Percentiles rank a stretch among this genome's conserved stretches.
phyloP scores from a whole-genome alignment of 2,797 vertebrate genomes.

The Taeniopygia guttata region DNA sequence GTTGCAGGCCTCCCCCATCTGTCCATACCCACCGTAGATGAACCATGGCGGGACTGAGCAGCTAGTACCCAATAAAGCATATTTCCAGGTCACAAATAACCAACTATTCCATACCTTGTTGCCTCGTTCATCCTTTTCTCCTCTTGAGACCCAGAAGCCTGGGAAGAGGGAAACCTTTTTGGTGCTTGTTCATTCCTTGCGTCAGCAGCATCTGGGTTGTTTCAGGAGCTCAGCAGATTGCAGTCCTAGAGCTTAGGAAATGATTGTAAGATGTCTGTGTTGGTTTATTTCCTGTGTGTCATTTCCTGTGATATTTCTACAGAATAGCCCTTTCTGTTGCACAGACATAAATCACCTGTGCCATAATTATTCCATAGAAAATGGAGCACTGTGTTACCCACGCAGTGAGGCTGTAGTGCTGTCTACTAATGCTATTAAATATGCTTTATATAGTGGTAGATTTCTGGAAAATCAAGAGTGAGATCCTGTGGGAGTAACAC shows the following conservation, averaged over 20 bases:
- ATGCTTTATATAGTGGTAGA: conserved; percentile 9
- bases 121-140: background rate
- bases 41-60: background rate
- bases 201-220: conserved; percentile 50
- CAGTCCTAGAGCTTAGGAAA: conserved; percentile 34
- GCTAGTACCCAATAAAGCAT: background rate
- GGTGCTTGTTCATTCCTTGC: background rate
- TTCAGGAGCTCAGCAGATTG: conserved; percentile 35
- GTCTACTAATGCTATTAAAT: conserved; percentile 22
- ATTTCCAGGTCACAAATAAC: background rate
- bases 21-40: background rate
- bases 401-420: background rate
- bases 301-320: conserved; percentile 61
- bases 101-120: background rate
- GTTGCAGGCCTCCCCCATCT: background rate
- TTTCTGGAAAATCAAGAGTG: conserved; percentile 9
- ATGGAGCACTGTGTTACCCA: background rate
- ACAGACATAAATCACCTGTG: conserved; percentile 7
- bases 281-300: conserved; percentile 59
- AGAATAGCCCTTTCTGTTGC: conserved; percentile 41
- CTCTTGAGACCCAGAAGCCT: background rate
- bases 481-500: background rate
- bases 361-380: conserved; percentile 27
- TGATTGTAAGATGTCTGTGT: conserved; percentile 37
- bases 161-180: background rate